Base-by-base conservation (phyloP, 2,797 vertebrate genomes). In the Micropoecilia bifurca region DNA sequence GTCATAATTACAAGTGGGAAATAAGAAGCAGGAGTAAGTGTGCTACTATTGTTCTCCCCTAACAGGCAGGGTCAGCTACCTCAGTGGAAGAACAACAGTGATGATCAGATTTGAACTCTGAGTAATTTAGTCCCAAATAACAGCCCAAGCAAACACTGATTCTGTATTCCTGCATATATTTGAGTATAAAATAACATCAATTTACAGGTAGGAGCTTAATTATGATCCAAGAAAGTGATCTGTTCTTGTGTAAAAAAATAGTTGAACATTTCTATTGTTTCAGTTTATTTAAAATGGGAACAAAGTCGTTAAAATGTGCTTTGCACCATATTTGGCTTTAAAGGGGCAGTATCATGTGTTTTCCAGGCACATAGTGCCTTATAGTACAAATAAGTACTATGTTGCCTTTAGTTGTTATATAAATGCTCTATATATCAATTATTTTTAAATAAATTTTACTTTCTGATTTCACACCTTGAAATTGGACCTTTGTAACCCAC, bases 1-100 rank as follows among this genome's bases (percentile, higher is more conserved):
- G 33, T 45, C 76, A 75, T 88, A 90, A 91, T 93, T 91, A 86
- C 83, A 89, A 80, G 87, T 75, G 75, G 81, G 84, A 89, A 88
- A 90, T 86, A 84, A 85, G 53, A 88, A 13, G 79, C 50, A 85
- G 83, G 13, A 77, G 22, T 69, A 43, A 43, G 57, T 74, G 75
- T 85, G 77, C 73, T 71, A 55, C 50, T 76, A 43, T 50, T 82
- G 74, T 80, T 84, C 47, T 73, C 83, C 80, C 80, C 83, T 73
- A 33, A 83, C 77, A 78, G 73, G 25, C n/a, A 20, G 55, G 47
- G 73, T 75, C 22, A 43, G 84, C 45, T 0, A 0, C 30, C 18
- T 33, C 45, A 0, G 75, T 74, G 39, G 20, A 77, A n/a, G 5
- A 77, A 83, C 53, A 30, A 46, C 25, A 80, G 8, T 33, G 20